These are phyloP conservation scores for Meteorus colon DNA, from an alignment of 2,888 invertebrate species.

Conservation along the genomic window DNA sequence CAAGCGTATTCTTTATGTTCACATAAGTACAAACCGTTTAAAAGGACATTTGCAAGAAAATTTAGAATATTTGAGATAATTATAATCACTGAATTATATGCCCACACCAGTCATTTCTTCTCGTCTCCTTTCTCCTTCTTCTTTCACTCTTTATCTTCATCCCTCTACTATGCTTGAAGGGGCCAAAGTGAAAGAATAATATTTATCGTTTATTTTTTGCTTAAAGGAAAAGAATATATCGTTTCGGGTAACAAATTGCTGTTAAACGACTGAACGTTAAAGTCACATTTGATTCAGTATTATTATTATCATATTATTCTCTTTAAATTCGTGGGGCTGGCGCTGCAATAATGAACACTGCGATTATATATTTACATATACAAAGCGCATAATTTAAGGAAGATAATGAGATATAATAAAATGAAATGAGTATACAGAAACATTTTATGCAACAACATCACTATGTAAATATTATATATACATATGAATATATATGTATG, in stretches of 20 bases:
- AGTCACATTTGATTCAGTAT: slow-evolving; percentile 30
- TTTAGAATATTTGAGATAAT: slow-evolving; percentile 17
- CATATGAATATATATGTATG: background rate
- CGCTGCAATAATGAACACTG: background rate
- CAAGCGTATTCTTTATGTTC: background rate
- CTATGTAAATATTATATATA: background rate
- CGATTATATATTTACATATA: background rate
- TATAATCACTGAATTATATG: slow-evolving; percentile 22
- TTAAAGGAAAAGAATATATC: background rate
- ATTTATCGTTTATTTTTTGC: background rate
- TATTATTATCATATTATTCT: slow-evolving; percentile 3
- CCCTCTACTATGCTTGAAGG: background rate
- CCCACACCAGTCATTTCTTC: background rate
- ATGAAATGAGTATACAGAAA: background rate
- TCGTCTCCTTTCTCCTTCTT: background rate
- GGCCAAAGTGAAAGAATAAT: background rate
- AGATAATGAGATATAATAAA: background rate
- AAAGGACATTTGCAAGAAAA: slow-evolving; percentile 17
- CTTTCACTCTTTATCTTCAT: background rate
- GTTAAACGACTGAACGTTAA: slow-evolving; percentile 36
- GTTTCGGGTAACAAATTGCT: slow-evolving; percentile 38
- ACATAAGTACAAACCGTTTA: slow-evolving; percentile 18
- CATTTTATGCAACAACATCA: background rate
- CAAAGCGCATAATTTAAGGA: background rate
- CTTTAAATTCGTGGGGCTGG: background rate